Percentiles rank a stretch among this genome's conserved stretches.
phyloP scores from a whole-genome alignment of 2,888 invertebrate genomes.

The Macaria liturata region DNA sequence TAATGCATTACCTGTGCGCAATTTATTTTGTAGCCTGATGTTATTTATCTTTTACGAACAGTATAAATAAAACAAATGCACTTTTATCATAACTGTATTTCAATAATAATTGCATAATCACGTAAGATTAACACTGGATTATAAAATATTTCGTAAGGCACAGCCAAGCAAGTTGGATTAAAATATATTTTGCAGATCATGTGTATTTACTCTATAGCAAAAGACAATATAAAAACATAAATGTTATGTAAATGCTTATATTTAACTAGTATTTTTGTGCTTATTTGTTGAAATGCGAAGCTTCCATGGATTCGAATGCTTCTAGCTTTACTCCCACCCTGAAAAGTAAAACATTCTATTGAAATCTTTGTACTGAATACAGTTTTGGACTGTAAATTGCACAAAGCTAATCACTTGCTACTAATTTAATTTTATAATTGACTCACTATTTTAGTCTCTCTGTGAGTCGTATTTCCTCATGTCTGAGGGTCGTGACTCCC shows the following conservation, averaged over 20 bases:
- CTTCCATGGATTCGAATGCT: conserved; percentile 85
- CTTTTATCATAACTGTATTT: conserved; percentile 10
- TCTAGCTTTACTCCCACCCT: conserved; percentile 84
- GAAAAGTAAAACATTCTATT: conserved; percentile 50
- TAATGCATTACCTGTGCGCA: too few species aligned
- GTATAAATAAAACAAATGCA: conserved; percentile 8
- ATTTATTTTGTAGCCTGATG: too few species aligned
- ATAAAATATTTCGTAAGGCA: conserved; percentile 37
- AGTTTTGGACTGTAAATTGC: too few species aligned
- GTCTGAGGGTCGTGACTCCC: too few species aligned
- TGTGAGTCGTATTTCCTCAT: too few species aligned
- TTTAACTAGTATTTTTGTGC: conserved; percentile 15
- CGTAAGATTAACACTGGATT: conserved; percentile 4
- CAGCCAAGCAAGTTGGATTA: conserved; percentile 53
- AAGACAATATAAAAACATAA: conserved; percentile 22
- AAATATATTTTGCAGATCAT: conserved; percentile 29
- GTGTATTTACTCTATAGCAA: conserved; percentile 27
- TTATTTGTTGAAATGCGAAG: conserved; percentile 84
- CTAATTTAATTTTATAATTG: too few species aligned
- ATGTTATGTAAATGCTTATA: conserved; percentile 28
- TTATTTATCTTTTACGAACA: neutral
- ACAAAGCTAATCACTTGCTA: too few species aligned
- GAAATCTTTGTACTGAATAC: too few species aligned
- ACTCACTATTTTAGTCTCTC: too few species aligned
- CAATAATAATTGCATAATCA: conserved; percentile 14